These are phyloP conservation scores for Leptodactylus fuscus DNA, from an alignment of 2,113 vertebrate genomes.

Conservation along the genomic window DNA sequence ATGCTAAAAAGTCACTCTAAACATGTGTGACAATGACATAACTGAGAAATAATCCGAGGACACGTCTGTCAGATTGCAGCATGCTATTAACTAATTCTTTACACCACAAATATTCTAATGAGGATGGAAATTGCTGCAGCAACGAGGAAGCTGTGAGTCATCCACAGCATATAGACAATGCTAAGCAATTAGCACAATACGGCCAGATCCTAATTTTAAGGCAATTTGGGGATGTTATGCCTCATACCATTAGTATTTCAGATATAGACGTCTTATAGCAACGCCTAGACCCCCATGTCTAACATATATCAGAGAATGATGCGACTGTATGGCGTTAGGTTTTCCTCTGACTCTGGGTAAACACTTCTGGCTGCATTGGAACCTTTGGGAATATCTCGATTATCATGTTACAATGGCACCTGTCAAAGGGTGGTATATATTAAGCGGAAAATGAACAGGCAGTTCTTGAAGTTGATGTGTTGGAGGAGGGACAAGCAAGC, in stretches of 20 bases:
- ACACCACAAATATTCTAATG: conserved; percentile 6
- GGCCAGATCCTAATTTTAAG: neutral
- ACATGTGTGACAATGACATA: conserved; percentile 10
- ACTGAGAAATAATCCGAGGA: neutral
- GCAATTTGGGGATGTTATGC: neutral
- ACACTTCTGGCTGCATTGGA: no score
- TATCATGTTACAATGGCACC: no score
- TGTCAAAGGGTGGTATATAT: no score
- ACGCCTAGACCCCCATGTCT: neutral
- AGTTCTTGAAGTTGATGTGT: no score
- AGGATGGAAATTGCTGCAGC: neutral
- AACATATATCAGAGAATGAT: neutral
- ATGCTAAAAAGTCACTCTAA: neutral
- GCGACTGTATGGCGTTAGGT: no score
- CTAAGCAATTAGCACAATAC: neutral
- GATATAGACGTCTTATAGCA: neutral
- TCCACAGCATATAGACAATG: neutral
- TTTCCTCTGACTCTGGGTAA: no score
- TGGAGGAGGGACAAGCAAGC: no score
- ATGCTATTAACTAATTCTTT: neutral
- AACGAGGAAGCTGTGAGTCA: neutral
- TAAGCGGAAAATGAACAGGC: no score
- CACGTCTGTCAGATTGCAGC: neutral
- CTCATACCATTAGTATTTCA: neutral
- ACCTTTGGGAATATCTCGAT: no score